phyloP scores from a whole-genome alignment of 2,888 invertebrate genomes.

The Diaperis boleti region DNA sequence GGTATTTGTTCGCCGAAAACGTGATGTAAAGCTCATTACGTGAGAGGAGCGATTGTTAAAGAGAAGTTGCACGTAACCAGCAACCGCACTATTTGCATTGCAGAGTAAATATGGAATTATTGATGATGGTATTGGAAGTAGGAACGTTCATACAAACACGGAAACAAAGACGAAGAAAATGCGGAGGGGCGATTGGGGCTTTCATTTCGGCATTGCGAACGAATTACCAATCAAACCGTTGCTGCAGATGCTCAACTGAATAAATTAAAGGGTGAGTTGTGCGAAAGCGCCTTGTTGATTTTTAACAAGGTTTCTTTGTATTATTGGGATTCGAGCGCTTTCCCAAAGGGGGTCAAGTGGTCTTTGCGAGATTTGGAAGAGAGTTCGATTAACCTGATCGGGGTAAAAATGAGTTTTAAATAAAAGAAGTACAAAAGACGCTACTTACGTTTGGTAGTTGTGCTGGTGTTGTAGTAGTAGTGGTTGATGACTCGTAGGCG shows the following conservation, averaged over 20 bases:
- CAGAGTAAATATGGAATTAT: constrained; percentile 39
- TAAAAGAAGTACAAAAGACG: not conserved
- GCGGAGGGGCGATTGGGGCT: not conserved
- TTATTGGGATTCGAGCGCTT: too few species aligned
- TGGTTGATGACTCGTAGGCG: constrained; percentile 67
- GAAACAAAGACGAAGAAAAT: constrained; percentile 28
- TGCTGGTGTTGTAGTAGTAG: constrained; percentile 73
- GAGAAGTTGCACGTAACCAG: constrained; percentile 28
- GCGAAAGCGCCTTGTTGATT: not conserved
- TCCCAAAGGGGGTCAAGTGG: too few species aligned
- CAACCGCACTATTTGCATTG: constrained; percentile 43
- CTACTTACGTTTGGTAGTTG: constrained; percentile 77
- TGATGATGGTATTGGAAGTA: constrained; percentile 22
- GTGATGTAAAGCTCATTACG: constrained; percentile 40
- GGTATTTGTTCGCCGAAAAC: constrained; percentile 39
- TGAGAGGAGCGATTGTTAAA: constrained; percentile 34
- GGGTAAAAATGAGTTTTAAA: not conserved
- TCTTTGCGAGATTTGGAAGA: too few species aligned
- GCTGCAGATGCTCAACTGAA: constrained; percentile 10
- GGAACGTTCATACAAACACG: constrained; percentile 16
- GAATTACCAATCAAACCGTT: constrained; percentile 22
- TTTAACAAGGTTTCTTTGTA: too few species aligned
- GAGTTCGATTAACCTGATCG: not conserved
- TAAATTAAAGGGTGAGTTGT: constrained; percentile 12
- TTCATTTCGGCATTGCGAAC: constrained; percentile 19